Evolutionary conservation across 2,888 invertebrate species (phyloP).

Genomic region (Onthophagus sagittarius): DNA sequence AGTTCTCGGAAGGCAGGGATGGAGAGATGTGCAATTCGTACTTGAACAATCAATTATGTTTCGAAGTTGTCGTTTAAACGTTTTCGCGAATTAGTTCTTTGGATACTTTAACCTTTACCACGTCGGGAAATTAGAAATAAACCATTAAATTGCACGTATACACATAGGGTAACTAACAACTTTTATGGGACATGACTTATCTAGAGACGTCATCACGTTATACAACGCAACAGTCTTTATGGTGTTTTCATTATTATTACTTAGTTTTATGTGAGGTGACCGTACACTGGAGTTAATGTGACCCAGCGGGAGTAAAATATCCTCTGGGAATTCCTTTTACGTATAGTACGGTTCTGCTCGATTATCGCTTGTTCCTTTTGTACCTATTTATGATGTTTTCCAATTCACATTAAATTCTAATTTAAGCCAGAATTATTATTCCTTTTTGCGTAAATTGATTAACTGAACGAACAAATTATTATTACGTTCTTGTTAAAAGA

Average conservation of each 20-base stretch:
- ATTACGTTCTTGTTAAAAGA: neutral
- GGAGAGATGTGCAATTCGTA: neutral
- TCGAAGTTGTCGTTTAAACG: neutral
- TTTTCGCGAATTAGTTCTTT: neutral
- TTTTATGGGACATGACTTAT: neutral
- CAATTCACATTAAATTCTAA: too few species aligned
- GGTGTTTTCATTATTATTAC: neutral
- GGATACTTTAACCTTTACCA: neutral
- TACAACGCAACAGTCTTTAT: neutral
- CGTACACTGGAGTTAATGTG: neutral
- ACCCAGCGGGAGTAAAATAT: neutral
- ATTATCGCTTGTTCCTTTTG: neutral
- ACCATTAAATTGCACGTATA: neutral
- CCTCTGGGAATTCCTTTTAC: neutral
- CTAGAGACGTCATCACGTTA: neutral
- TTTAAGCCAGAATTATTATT: too few species aligned
- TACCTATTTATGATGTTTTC: too few species aligned
- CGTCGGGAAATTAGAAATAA: neutral
- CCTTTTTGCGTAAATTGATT: neutral
- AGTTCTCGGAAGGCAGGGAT: neutral
- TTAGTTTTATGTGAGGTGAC: neutral
- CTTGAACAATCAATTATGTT: neutral
- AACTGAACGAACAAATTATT: neutral
- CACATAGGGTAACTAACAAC: neutral
- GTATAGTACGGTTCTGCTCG: neutral